Evolutionary conservation across 2,888 invertebrate species (phyloP), one percentile per base, ranked within the genome.

Genomic region (Salpingus planirostris): DNA sequence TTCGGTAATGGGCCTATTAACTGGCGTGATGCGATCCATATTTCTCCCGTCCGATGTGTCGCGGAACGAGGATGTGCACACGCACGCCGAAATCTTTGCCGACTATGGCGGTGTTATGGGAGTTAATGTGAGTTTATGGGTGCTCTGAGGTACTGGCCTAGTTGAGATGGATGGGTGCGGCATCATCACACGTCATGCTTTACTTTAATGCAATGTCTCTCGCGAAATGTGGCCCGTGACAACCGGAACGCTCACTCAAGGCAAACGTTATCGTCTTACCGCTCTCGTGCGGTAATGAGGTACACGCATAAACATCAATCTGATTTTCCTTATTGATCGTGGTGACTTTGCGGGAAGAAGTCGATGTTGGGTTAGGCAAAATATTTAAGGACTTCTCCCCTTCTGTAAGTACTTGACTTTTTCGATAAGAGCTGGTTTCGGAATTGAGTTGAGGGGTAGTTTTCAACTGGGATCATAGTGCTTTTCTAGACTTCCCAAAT

Each of bases 51-150:
- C 18, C 6, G 6, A 23, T 23, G 23, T 10, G 23, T 8, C 7
- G 27, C 26, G 34, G 29, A 33, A 31, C 31, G 15, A 2, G 31
- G 28, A 29, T 38, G 31, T 31, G 35, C 35, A 24, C 32, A 39
- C 39, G 39, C 39, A 39, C 33, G 27, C 32, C 32, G 29, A 35
- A 39, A 34, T 38, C 35, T 27, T 29, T 27, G 31, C 39, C 35
- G 29, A 39, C 35, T 27, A 29, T 24, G 31, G 43, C 44, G 42
- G 46, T 42, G 42, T 47, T 44, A 41, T 35, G 31, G 43, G 40
- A n/a, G 38, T 47, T 50, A 54, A 54, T 54, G 44, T 47, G 50
- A 54, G 42, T 54, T 54, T 54, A 54, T 52, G 47, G 50, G 40
- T 43, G 49, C 43, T 42, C 42, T 41, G 50, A 50, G 50, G 48